Base-by-base conservation (phyloP, 2,113 vertebrate species). In the Theristicus caerulescens region DNA sequence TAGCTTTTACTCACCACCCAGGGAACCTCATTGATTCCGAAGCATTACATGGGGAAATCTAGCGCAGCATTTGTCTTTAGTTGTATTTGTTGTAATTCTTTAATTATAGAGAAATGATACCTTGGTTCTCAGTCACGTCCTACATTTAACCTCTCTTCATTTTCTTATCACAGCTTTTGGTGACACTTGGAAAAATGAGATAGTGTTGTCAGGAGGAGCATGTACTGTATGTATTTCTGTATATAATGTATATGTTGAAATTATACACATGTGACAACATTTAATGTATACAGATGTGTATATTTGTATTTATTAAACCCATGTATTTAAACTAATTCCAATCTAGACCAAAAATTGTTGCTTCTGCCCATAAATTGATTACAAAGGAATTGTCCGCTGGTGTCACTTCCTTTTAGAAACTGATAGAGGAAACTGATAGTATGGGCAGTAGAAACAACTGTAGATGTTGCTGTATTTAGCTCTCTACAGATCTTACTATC, bases 301-400 rank as follows among this genome's bases (percentile, higher is more conserved):
- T 97, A 97, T 97, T 97, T 97, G 96, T 97, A 97, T 97, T 97
- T 97, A 97, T 97, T 97, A 97, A 97, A 97, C 87, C 90, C 91
- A 86, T 96, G 91, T 95, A 97, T 97, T 97, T 97, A 97, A 97
- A 91, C 80, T 93, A 94, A 94, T 96, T 96, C 86, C 40, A 86
- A 86, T 88, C 85, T 95, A 95, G 93, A 97, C 89, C 94, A 97
- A 95, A 95, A 95, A 95, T 94, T 90, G 84, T 91, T 95, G 94
- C 95, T 96, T 95, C 85, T 96, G 95, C 95, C 95, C 89, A 25
- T 96, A 96, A 94, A 88, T 96, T 52, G 49, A 71, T 93, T 89
- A 85, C 73, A 80, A 85, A 97, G 96, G 86, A 94, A 94, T 83
- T 96, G 86, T 87, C 87, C 36, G 0, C 57, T 69, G 58, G 20